Base-by-base conservation (phyloP, 2,797 vertebrate genomes). In the Cryptoblepharus egeriae region DNA sequence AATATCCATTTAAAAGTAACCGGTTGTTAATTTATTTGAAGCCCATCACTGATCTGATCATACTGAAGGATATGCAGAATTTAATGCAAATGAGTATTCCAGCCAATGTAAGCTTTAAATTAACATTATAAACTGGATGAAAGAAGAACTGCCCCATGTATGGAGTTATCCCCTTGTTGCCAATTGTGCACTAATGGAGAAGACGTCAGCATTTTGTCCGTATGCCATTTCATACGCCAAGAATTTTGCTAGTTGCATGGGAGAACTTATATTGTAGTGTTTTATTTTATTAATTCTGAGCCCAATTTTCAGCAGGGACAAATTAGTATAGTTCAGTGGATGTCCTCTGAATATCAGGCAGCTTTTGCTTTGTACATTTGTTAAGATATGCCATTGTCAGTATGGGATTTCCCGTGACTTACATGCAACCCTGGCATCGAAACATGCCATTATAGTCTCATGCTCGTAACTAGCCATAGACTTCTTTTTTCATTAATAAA, bases 401-500 rank as follows among this genome's bases (percentile, higher is more conserved):
- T 58, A 57, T 63, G 55, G 83, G 32, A 9, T 77, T 85, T 49
- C 9, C 20, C 24, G 45, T 12, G 49, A 32, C 55, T 60, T 58
- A 42, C 64, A 30, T 82, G 1, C 39, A 2, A 71, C 72, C 74
- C 83, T 73, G 28, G 60, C 16, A 12, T 0, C 0, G 11, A 84
- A 76, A 22, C 32, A 49, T 73, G 45, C 74, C 63, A 28, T 68
- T 86, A 12, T 60, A 71, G 16, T 81, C 55, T 24, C 32, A 75
- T 71, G 70, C 84, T 81, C 77, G 45, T 63, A 82, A 5, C 49
- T 85, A n/a, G 70, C 80, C 68, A 80, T 20, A 64, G 78, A 76
- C 78, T 80, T 55, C 24, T 32, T 15, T 42, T 74, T 81, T 32
- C 28, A n/a, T 88, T 83, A 81, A 88, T 81, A 70, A 71, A 80